Evolutionary conservation across 2,888 invertebrate species (phyloP), one percentile per base, ranked within the genome.

Genomic region (Tetropium fuscum): DNA sequence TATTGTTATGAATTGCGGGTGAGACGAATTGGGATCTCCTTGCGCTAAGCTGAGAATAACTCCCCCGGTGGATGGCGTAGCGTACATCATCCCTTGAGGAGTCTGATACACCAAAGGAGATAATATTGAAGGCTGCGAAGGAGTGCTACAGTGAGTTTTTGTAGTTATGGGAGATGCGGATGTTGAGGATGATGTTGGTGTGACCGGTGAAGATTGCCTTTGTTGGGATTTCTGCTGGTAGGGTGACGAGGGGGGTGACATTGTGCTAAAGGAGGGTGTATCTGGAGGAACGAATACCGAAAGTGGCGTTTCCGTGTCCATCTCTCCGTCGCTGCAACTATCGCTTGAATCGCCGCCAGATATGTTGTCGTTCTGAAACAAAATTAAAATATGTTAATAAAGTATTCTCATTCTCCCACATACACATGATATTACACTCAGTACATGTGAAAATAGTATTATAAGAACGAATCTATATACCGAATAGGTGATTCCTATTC

Each of bases 1-100:
- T 78, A 90, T 90, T 55, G 89, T 89, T 76, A 90, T 89, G 81
- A 88, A 90, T 79, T 90, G 89, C 32, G 86, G 86, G 84, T 85
- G 85, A 3, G 68, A 66, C 3, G 74, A 67, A 68, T 72, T 76
- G n/a, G 74, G 75, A 57, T 77, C 73, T 41, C 74, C 70, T 60
- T 78, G 80, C 6, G 80, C 77, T 41, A 83, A 67, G 61, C 83
- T 80, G 68, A 83, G 78, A 57, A 83, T 80, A 58, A 84, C 81
- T 3, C 82, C 82, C 5, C 83, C 82, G 64, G 80, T 81, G 5
- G 83, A 81, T 5, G 82, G 82, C 7, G 83, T 76, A 8, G 66
- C 81, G 68, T 83, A 84, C 76, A 84, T 81, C 80, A 83, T 80
- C 32, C 83, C 83, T 60, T 82, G 81, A 0, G 83, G 78, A 3